Base-by-base conservation (phyloP, 2,113 vertebrate genomes). In the Ochotona princeps region DNA sequence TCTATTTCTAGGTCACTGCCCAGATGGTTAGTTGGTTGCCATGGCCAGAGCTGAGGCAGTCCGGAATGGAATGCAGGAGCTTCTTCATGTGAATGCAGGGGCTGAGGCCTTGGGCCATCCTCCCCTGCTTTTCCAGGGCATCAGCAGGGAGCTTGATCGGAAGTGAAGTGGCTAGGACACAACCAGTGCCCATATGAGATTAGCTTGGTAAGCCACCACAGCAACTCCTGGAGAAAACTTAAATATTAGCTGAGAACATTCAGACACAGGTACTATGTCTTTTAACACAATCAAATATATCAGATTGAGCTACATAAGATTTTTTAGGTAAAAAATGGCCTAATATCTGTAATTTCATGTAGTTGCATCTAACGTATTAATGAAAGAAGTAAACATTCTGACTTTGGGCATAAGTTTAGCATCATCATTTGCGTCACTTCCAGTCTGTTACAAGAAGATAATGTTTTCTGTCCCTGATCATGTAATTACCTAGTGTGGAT, bases 361-460 rank as follows among this genome's bases (percentile, higher is more conserved):
- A n/a, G 67, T 87, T 90, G 28, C 87, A 1, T 32, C 78, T 81
- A 28, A 60, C 21, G 1, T 92, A 47, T 60, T 89, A 90, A 61
- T 66, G 25, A 35, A n/a, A 95, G 87, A 91, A 76, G 49, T 76
- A 61, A 91, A 79, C n/a, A 86, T 78, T 69, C 54, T 93, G 44
- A 11, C 17, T 89, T 86, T 79, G 51, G 80, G 8, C 18, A 1
- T 74, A 76, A 81, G 12, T 86, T 14, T 76, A 4, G 20, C 57
- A 35, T 84, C 32, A 44, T 28, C 61, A 51, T 75, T 87, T 79
- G 57, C 30, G 79, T 61, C 69, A 70, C 25, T 92, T 44, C 30
- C 7, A 57, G 8, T 75, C 26, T 57, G 18, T 61, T 85, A 13
- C 14, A 57, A 61, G 67, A 78, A 57, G 47, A 12, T 47, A 30